Base-by-base conservation (phyloP, 2,888 invertebrate genomes). In the Napeogenes inachia region DNA sequence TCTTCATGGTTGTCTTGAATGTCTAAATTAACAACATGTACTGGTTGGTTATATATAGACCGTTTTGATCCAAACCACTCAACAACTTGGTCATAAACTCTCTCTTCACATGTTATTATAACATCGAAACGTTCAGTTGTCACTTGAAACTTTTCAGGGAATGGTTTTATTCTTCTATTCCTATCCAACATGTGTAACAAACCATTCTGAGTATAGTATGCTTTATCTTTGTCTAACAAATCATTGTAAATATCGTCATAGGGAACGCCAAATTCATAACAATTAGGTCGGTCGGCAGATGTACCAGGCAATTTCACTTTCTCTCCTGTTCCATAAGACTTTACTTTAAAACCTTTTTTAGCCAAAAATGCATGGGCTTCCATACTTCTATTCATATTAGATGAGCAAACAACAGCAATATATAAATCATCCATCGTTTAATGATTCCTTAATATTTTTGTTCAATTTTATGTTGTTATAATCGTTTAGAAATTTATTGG, bases 1-100 rank as follows among this genome's bases (percentile, higher is more conserved):
- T 99, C 99, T 84, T 99, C 99, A 71, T 99, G 98, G 88, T 99
- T 99, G 90, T 99, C 99, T 83, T 98, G 98, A 74, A 99, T 98
- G 81, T 99, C 99, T 72, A 99, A 95, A 84, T 99, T 99, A 61
- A 99, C 95, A 54, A 99, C 94, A 91, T 99, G 99, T 3, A 97
- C 98, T 5, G 97, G 96, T 60, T 96, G 95, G 84, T 96, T 96
- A 72, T 94, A 93, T 57, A 94, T 92, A 0, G 95, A 94, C 60
- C 95, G 93, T 76, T 95, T 92, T 42, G 92, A 94, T 71, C 97
- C 96, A 93, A 97, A 94, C 93, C 95, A 97, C 85, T 98, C 98
- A 60, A 98, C 92, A 30, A 99, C 98, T 92, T 99, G 98, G 85
- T 99, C 99, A 82, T 99, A 99, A 0, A 99, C 99, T 71, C 99